phyloP scores from a whole-genome alignment of 2,113 vertebrate genomes.

The Steatornis caripensis region DNA sequence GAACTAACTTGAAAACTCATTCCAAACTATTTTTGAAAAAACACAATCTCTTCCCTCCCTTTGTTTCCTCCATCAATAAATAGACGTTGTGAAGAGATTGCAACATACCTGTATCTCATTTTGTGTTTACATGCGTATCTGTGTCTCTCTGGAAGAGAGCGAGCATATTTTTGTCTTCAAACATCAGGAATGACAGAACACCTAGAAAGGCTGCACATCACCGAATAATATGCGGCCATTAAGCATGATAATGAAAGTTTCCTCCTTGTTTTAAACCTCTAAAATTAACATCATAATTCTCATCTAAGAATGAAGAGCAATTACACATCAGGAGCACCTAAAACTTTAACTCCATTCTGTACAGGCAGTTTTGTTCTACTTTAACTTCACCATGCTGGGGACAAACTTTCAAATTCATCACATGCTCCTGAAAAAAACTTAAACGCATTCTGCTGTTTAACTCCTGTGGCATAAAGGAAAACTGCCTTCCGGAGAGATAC shows the following conservation, averaged over 20 bases:
- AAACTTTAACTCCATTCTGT: neutral
- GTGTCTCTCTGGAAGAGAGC: neutral
- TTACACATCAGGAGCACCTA: slow-evolving; percentile 6
- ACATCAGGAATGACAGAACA: neutral
- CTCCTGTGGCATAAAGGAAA: neutral
- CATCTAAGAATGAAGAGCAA: slow-evolving; percentile 13
- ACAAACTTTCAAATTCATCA: neutral
- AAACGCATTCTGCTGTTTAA: neutral
- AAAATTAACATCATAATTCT: slow-evolving; percentile 53
- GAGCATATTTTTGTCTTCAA: neutral
- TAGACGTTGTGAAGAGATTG: neutral
- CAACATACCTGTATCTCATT: neutral
- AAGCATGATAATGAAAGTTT: slow-evolving; percentile 35
- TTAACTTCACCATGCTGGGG: neutral
- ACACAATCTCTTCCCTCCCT: neutral
- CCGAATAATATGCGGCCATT: slow-evolving; percentile 11
- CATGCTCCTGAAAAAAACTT: neutral
- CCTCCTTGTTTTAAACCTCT: slow-evolving; percentile 23
- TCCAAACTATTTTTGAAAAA: neutral
- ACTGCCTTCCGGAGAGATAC: neutral
- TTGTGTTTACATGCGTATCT: neutral
- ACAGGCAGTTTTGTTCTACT: neutral
- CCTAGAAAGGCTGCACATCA: neutral
- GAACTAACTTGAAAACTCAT: neutral
- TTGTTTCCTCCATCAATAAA: neutral